Evolutionary conservation across 1,140 invertebrate species (phyloP), one percentile per base, ranked within the genome.

Genomic region (Drosophila insularis): DNA sequence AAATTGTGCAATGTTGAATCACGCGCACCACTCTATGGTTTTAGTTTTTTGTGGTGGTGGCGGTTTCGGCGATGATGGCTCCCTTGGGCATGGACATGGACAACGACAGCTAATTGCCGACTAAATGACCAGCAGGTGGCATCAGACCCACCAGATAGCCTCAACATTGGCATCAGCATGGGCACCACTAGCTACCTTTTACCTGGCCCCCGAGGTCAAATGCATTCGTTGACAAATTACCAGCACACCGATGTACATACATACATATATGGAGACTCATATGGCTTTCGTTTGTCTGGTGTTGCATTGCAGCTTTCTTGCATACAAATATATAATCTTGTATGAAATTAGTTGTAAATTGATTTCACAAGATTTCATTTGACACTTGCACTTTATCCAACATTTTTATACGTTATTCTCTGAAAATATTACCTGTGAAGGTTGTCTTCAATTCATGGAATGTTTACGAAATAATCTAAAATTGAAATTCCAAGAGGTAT

Each of bases 1-100:
- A 80, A 76, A 78, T 76, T 76, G 73, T 76, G 73, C 73, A 76
- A 76, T 63, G 73, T 76, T 76, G 73, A 76, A 76, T 76, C 73
- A 76, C 68, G 71, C 54, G 65, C 66, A 21, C 43, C 46, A 50
- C 43, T 50, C 37, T 56, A 56, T 65, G 46, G n/a, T 53, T 53
- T 17, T 55, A 27, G 62, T 5, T 27, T 27, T 59, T 13, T 17
- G 53, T 62, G 68, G 50, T 55, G 60, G 60, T 11, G 35, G 40
- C 46, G 40, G 23, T 60, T 58, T 21, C 37, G 39, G 46, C 46
- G 58, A 32, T 37, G 53, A 66, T 76, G 37, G 61, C 63, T 82
- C 68, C 64, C 55, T 43, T 27, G 65, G 61, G 64, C 32, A 63
- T 31, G 59, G 71, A 50, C 32, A 63, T 31, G 59, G 71, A 50